These are phyloP conservation scores for Eulithis prunata DNA, from an alignment of 2,888 invertebrate genomes.

Conservation along the genomic window DNA sequence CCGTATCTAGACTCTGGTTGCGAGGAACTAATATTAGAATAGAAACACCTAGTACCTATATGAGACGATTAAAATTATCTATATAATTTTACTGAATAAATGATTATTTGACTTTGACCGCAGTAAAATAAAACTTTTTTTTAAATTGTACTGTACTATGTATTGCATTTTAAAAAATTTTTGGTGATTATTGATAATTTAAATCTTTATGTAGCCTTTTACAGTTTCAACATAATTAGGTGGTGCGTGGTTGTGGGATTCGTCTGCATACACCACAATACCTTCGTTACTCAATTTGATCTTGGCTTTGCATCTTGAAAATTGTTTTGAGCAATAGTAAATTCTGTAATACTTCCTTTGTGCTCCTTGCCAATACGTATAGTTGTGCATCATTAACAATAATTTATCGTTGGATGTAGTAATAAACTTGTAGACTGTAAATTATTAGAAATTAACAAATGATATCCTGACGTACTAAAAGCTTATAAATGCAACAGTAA, in stretches of 20 bases:
- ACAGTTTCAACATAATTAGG: not conserved
- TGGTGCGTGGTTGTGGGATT: not conserved
- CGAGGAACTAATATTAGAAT: too few relatives aligned
- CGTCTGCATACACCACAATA: not conserved
- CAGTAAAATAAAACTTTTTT: too few relatives aligned
- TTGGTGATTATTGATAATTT: not conserved
- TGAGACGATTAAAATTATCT: too few relatives aligned
- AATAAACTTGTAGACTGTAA: constrained; percentile 1
- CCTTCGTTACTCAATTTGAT: not conserved
- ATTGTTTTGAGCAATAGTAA: not conserved
- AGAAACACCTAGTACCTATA: too few relatives aligned
- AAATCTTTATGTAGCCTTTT: not conserved
- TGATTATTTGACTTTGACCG: too few relatives aligned
- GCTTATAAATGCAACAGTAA: too few relatives aligned
- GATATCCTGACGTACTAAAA: not conserved
- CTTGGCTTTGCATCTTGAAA: not conserved
- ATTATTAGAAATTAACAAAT: not conserved
- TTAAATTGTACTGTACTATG: too few relatives aligned
- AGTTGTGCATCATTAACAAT: not conserved
- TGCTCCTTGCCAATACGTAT: constrained; percentile 2
- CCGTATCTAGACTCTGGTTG: too few relatives aligned
- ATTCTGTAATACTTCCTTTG: not conserved
- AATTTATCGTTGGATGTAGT: not conserved
- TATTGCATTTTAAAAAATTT: too few relatives aligned
- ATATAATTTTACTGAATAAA: too few relatives aligned